These are phyloP conservation scores for Drosophila kepulauana DNA, from an alignment of 1,140 invertebrate species.

Conservation along the genomic window DNA sequence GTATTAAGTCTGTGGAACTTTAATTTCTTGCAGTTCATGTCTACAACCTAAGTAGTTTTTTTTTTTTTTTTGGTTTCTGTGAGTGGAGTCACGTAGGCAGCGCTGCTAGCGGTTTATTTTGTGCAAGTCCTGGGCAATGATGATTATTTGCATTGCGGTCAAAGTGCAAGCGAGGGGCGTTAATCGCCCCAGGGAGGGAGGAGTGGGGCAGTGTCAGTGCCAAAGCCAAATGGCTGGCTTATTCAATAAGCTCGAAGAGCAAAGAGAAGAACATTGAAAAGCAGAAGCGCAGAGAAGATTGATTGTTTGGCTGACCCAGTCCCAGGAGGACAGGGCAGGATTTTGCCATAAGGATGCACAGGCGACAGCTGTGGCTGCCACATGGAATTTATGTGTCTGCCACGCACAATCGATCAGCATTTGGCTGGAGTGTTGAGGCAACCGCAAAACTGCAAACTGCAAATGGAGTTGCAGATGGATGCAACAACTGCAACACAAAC, in stretches of 20 bases:
- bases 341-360: background rate
- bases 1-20: background rate
- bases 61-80: conserved; percentile 6
- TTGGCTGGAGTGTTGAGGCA: conserved; percentile 43
- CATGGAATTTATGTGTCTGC: conserved; percentile 43
- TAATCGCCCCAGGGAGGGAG: conserved; percentile 17
- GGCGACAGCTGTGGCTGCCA: conserved; percentile 3
- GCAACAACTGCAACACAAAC: background rate
- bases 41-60: background rate
- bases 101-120: conserved; percentile 38
- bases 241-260: conserved; percentile 30
- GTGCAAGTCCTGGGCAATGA: conserved; percentile 34
- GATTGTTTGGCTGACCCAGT: conserved; percentile 44
- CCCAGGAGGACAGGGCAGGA: conserved; percentile 12
- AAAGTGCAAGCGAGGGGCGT: conserved; percentile 53
- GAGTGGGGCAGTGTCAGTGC: conserved; percentile 23
- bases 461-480: conserved; percentile 46
- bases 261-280: background rate
- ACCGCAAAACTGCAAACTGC: conserved; percentile 55
- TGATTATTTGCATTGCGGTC: conserved; percentile 69
- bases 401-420: conserved; percentile 52
- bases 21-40: too few relatives aligned
- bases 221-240: background rate
- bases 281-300: conserved; percentile 14
- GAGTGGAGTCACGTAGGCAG: conserved; percentile 43